Percentiles rank a stretch among this genome's conserved stretches.
Evolutionary conservation across 2,113 vertebrate genomes (phyloP).

Genomic region (Oriolus oriolus): DNA sequence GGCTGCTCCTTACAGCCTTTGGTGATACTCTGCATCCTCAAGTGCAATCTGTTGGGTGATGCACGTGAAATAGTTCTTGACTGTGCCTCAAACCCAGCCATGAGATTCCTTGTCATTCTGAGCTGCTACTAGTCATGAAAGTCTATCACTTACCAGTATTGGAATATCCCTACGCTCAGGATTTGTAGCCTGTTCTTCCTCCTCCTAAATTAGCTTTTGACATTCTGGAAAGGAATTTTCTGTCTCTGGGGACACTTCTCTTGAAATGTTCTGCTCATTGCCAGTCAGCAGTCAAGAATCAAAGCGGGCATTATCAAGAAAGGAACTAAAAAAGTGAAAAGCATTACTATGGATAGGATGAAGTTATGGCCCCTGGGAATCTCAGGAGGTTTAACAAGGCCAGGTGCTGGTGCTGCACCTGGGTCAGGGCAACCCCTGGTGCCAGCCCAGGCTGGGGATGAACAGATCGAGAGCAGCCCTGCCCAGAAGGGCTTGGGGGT

Average conservation of each 20-base stretch:
- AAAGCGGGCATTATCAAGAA: not conserved
- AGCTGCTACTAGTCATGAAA: not conserved
- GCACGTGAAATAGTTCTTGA: not conserved
- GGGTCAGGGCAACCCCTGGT: not conserved
- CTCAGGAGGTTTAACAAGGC: not conserved
- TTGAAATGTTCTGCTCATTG: not conserved
- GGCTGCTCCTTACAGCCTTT: not conserved
- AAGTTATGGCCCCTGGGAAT: no score
- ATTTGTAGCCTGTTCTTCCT: not conserved
- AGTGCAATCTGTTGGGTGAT: not conserved
- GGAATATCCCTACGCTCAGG: not conserved
- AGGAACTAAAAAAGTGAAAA: not conserved
- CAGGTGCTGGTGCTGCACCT: not conserved
- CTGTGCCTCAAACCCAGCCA: not conserved
- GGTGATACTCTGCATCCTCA: not conserved
- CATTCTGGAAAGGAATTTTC: not conserved
- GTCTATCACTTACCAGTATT: not conserved
- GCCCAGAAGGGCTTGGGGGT: not conserved
- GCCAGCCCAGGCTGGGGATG: not conserved
- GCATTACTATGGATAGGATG: not conserved
- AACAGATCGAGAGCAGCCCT: not conserved
- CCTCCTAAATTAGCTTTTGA: not conserved
- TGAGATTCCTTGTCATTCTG: not conserved
- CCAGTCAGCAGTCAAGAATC: not conserved
- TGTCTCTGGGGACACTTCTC: not conserved